Evolutionary conservation across 2,113 vertebrate genomes (phyloP), one percentile per base, ranked within the genome.

Genomic region (Chloroceryle aenea): DNA sequence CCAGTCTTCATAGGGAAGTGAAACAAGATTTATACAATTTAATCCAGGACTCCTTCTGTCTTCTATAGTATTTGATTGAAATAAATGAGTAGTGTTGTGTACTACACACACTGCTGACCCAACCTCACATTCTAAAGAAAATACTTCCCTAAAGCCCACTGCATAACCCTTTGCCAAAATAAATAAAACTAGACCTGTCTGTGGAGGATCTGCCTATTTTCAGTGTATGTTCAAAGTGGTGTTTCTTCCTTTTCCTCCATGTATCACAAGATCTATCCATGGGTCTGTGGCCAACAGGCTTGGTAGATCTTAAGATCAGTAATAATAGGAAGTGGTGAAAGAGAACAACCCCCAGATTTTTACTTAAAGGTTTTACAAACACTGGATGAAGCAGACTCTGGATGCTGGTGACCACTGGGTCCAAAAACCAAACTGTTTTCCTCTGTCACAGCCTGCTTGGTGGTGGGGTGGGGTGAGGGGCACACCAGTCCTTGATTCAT

Each of bases 21-120:
- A 86, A 76, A 56, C 15, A 53, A 43, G 48, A 26, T 45, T 64
- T 53, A 29, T 7, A 18, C 10, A 29, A 16, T 59, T 48, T 18
- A 76, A 56, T 27, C 47, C 42, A 69, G 29, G 38, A 36, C 17
- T 82, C 69, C 42, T 69, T 38, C 66, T 72, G 63, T 56, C 34
- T 25, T 26, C 38, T 82, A 47, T 27, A 18, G 19, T 8, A 22
- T 58, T 59, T 75, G 50, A 55, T 63, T 36, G 45, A 69, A 87
- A 42, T 25, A 25, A 50, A 48, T 14, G 26, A 77, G 45, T 32
- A 78, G 52, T 1, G 0, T 3, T 40, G 10, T n/a, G 32, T 21
- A 7, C 20, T 45, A 53, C 47, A 64, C 0, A 0, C 14, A 4
- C 78, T 1, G 0, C 42, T 62, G 81, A 32, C 47, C 7, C 0